Conservation (phyloP, 2,113 vertebrate genomes). For the Myiopsitta monachus region DNA sequence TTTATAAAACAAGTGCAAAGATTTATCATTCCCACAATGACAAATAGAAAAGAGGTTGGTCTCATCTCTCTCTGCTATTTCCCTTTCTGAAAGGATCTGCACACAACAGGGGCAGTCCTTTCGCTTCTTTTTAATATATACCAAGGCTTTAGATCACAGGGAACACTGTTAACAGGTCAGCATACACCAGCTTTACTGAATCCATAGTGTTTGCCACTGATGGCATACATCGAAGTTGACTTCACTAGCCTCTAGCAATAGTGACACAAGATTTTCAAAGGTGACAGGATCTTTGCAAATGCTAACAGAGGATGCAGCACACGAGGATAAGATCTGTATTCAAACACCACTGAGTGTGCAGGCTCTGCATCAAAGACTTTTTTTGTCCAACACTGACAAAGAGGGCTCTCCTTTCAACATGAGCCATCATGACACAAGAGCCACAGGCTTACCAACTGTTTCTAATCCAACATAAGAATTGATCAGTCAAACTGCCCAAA, state of each 20-base stretch:
- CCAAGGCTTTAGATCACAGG: background rate
- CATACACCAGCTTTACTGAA: background rate
- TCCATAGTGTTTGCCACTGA: background rate
- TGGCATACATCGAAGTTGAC: background rate
- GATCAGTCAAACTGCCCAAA: background rate
- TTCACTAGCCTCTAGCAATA: background rate
- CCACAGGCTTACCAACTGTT: background rate
- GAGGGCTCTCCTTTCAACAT: background rate
- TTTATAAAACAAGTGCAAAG: background rate
- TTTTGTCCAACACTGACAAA: background rate
- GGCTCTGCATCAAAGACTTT: background rate
- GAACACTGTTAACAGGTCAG: background rate
- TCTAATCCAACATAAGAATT: background rate
- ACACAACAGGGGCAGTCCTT: background rate
- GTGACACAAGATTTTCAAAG: background rate
- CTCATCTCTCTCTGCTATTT: background rate
- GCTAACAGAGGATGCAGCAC: background rate
- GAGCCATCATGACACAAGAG: background rate
- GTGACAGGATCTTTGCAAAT: background rate
- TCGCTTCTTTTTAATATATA: background rate
- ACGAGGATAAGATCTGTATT: background rate
- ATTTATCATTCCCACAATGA: background rate
- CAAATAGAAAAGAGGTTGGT: background rate
- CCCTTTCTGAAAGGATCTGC: background rate
- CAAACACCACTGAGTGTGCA: accelerated